Percentiles rank a stretch among this genome's conserved stretches.
These are phyloP conservation scores for Nasonia longicornis DNA, from an alignment of 1,140 invertebrate genomes.

Conservation along the genomic window DNA sequence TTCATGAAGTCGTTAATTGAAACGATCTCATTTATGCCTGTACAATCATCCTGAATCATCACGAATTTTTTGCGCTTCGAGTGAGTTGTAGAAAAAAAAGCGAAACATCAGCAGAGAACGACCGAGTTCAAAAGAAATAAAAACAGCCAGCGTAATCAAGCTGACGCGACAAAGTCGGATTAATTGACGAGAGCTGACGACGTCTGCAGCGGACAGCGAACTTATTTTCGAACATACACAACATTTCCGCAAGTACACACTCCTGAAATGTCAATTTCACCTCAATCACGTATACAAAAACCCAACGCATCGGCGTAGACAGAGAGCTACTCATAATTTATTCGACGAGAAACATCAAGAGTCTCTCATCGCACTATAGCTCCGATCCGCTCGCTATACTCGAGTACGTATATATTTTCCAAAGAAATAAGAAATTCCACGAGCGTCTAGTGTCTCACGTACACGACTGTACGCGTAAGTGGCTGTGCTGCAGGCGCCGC, in stretches of 20 bases:
- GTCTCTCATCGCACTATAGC: too few species aligned
- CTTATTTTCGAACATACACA: not conserved
- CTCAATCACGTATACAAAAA: not conserved
- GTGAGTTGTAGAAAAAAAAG: too few species aligned
- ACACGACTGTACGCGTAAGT: constrained; percentile 15
- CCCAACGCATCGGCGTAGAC: too few species aligned
- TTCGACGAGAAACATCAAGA: too few species aligned
- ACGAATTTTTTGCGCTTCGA: too few species aligned
- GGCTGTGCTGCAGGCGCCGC: not conserved
- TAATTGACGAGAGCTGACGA: not conserved
- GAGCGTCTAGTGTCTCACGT: constrained; percentile 10
- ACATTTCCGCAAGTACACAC: not conserved
- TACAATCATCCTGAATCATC: too few species aligned
- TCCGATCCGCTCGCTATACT: not conserved
- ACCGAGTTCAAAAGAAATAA: not conserved
- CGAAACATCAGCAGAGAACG: not conserved
- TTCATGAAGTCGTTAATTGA: not conserved
- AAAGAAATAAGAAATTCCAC: constrained; percentile 44
- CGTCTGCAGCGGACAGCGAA: not conserved
- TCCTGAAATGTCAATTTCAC: not conserved
- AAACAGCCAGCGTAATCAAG: not conserved
- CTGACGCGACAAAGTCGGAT: not conserved
- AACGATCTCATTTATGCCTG: not conserved
- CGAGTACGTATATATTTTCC: constrained; percentile 12
- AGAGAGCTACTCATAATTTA: too few species aligned